Conservation (phyloP, 2,113 vertebrate species). For the Proterorhinus semilunaris region DNA sequence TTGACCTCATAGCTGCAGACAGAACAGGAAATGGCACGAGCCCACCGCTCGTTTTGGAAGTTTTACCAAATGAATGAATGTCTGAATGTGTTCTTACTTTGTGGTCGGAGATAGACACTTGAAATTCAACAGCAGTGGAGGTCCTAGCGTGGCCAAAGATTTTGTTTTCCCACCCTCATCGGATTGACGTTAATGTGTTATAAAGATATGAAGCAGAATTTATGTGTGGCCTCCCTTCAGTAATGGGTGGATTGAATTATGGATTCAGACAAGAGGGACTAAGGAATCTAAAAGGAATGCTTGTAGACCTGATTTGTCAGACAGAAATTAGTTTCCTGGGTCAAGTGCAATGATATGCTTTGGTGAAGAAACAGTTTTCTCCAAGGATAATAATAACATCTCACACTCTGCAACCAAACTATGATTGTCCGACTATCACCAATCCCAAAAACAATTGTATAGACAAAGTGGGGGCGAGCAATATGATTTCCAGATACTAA, state of each 20-base stretch:
- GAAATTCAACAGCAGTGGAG: conserved; percentile 17
- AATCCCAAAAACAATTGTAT: background rate
- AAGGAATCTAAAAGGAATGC: background rate
- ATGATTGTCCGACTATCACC: background rate
- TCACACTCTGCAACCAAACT: background rate
- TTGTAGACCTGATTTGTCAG: background rate
- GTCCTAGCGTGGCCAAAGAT: conserved; percentile 40
- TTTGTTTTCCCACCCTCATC: conserved; percentile 9
- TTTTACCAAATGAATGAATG: conserved; percentile 14
- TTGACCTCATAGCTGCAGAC: conserved; percentile 42
- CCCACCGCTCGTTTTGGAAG: conserved; percentile 19
- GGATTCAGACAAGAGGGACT: background rate
- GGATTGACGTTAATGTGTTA: conserved; percentile 18
- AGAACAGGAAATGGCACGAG: conserved; percentile 40
- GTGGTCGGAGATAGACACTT: conserved; percentile 18
- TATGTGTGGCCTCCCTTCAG: background rate
- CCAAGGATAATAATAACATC: no score
- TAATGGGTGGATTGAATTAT: background rate
- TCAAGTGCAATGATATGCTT: background rate
- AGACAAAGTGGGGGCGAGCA: background rate
- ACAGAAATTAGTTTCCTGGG: background rate
- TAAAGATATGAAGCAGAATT: conserved; percentile 21
- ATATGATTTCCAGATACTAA: no score
- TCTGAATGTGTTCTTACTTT: conserved; percentile 11
- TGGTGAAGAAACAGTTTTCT: background rate